These are phyloP conservation scores for Scatophagus argus DNA, from an alignment of 2,113 vertebrate species.

Conservation along the genomic window DNA sequence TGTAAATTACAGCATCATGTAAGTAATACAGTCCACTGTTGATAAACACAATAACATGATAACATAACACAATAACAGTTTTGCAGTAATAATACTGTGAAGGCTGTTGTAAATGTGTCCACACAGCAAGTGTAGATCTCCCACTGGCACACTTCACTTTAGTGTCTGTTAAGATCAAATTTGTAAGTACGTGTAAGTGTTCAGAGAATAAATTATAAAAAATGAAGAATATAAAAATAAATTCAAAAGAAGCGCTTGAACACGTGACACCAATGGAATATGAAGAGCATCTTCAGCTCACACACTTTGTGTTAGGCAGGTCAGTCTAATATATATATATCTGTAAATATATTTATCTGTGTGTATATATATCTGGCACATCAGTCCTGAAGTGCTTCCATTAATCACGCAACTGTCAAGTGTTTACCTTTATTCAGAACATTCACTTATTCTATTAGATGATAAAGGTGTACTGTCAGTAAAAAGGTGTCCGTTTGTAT, in stretches of 20 bases:
- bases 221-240: too few relatives aligned
- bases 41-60: too few relatives aligned
- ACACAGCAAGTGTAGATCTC: not conserved
- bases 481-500: constrained; percentile 13
- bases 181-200: constrained; percentile 4
- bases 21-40: not conserved
- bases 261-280: not conserved
- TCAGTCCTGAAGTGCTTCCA: constrained; percentile 34
- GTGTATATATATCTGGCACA: constrained; percentile 28
- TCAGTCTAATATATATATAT: constrained; percentile 37
- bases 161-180: not conserved
- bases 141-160: not conserved
- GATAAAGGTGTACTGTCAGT: too few relatives aligned
- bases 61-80: constrained; percentile 1
- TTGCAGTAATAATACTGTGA: not conserved
- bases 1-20: not conserved
- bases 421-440: constrained; percentile 31
- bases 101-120: not conserved
- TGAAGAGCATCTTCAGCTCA: constrained; percentile 6
- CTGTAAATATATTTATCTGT: too few relatives aligned
- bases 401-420: constrained; percentile 36
- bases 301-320: constrained; percentile 1
- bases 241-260: constrained; percentile 23
- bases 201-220: not conserved
- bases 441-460: constrained; percentile 26